Evolutionary conservation across 2,113 vertebrate species (phyloP), one percentile per base, ranked within the genome.

Genomic region (Clupea harengus): DNA sequence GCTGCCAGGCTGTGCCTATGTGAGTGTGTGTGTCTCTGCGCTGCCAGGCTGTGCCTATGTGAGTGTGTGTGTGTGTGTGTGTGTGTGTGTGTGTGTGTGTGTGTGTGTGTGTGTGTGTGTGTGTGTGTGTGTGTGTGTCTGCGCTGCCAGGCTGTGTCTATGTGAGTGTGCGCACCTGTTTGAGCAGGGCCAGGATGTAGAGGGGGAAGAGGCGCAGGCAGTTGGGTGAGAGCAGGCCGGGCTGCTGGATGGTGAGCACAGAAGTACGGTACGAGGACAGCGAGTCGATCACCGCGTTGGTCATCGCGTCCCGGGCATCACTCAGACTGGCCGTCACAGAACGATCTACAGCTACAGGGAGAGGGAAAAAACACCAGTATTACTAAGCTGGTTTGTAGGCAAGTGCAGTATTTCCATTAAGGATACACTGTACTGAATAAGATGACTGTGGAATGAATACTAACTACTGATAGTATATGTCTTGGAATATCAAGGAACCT

Each of bases 201-300:
- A 99, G 96, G 0, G 98, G 97, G 80, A 99, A 97, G 88, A 99
- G 97, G 0, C 97, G 89, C 82, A 99, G 94, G 0, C 97, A 97
- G 90, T 89, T 89, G 0, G 98, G 98, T 18, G 96, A 94, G 84
- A 97, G 94, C 52, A 99, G 96, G 0, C 98, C 98, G 0, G 97
- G 97, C 83, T 99, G 98, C 4, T 97, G 97, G 89, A 96, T 89
- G 88, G 95, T 96, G 6, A 99, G 92, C 83, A 97, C 97, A 0
- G 95, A 95, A 0, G 95, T 93, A 0, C 97, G 95, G 83, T 96
- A 99, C 0, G 97, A 97, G 0, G 95, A 88, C 6, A 99, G 89
- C 0, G 97, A 97, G 88, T 99, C 98, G 0, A 99, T 97, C 89
- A 96, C 96, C 0, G 98, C 98, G 0, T 99, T 99, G 86, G 98